Evolutionary conservation across 2,113 vertebrate species (phyloP).

Genomic region (Misgurnus anguillicaudatus): DNA sequence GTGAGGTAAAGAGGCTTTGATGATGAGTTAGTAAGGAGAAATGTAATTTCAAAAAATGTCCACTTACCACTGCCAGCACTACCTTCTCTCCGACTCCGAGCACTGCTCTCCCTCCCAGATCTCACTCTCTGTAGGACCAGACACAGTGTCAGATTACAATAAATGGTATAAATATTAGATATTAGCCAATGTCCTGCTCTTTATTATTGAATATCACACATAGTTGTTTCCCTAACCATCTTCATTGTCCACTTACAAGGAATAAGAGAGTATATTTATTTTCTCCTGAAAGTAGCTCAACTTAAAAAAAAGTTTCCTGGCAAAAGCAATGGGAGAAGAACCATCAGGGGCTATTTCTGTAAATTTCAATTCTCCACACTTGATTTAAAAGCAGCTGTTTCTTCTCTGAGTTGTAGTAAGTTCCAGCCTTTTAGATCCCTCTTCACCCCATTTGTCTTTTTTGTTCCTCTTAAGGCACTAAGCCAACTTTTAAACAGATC

Average conservation of each 20-base stretch:
- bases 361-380: background rate
- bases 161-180: background rate
- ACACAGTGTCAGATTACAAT: background rate
- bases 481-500: background rate
- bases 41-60: background rate
- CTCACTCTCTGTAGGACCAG: conserved; percentile 79
- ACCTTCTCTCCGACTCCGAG: conserved; percentile 81
- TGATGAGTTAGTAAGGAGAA: conserved; percentile 1
- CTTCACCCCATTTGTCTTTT: background rate
- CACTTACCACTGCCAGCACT: conserved; percentile 84
- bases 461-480: background rate
- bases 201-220: background rate
- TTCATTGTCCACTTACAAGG: background rate
- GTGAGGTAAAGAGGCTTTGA: conserved; percentile 2
- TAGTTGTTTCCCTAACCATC: no score
- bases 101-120: conserved; percentile 86
- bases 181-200: background rate
- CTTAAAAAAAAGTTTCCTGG: background rate
- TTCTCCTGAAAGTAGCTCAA: no score
- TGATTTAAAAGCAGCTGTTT: conserved; percentile 64
- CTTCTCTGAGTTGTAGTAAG: conserved; percentile 48
- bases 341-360: no score
- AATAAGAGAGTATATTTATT: no score
- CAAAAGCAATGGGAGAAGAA: background rate
- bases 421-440: background rate